Evolutionary conservation across 2,113 vertebrate species (phyloP), one percentile per base, ranked within the genome.

Genomic region (Mus spicilegus): DNA sequence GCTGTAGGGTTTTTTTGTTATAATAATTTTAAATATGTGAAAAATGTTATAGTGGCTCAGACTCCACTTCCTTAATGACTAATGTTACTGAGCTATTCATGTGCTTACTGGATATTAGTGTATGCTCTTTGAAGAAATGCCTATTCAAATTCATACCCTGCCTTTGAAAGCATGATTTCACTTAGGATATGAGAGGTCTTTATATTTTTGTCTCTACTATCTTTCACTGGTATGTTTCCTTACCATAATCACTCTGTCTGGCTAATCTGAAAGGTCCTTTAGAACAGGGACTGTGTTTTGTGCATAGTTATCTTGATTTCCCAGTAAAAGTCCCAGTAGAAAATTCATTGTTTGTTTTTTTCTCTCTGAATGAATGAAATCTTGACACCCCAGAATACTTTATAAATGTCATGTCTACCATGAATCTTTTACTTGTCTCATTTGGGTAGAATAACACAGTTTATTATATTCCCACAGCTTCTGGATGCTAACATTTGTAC

Each of bases 301-400:
- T 77, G 77, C 54, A 78, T 61, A 54, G 91, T 36, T 78, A 81
- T 72, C 26, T 33, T 26, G 9, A 86, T 72, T 49, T 75, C 56
- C 65, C 28, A 92, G 36, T 67, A 69, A 10, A 91, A 94, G 13
- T 58, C 33, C 51, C 72, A 20, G 65, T 7, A 73, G 14, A 93
- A 78, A 87, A 93, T 61, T 90, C 24, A 78, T 46, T 73, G 33
- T 5, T 0, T 94, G 42, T 75, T 73, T 95, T 65, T 69, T 67
- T 67, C 28, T 69, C 30, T 69, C 67, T 4, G 36, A 97, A 84
- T 91, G 36, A 95, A 78, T 82, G 36, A 93, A 94, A 95, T 95
- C 12, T 63, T 94, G 6, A 16, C 28, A 86, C 88, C 28, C 88
- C 28, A 90, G 67, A 96, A 61, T n/a, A 24, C 39, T 89, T 89